Percentiles rank a stretch among this genome's conserved stretches.
These are phyloP conservation scores for Dioctria linearis DNA, from an alignment of 2,888 invertebrate genomes.

Conservation along the genomic window DNA sequence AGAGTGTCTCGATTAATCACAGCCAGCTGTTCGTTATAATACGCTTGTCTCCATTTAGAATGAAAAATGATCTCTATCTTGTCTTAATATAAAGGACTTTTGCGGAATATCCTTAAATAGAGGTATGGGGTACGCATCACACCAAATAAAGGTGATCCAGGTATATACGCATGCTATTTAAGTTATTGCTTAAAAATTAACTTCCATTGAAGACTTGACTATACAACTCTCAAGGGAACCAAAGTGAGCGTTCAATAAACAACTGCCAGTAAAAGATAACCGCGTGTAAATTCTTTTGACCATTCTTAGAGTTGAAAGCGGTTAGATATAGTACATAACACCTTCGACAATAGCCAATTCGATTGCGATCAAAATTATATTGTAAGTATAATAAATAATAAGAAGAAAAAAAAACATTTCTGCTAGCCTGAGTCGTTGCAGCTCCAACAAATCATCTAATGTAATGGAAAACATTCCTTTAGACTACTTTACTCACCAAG, in stretches of 20 bases:
- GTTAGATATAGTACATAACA: background rate
- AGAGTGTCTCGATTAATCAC: slow-evolving; percentile 25
- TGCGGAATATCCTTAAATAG: slow-evolving; percentile 25
- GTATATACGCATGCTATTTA: background rate
- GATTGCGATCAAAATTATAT: background rate
- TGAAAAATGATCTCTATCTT: slow-evolving; percentile 33
- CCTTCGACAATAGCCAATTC: slow-evolving; percentile 14
- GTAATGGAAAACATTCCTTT: slow-evolving; percentile 20
- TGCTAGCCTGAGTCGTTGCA: slow-evolving; percentile 10
- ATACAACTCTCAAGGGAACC: background rate
- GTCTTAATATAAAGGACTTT: slow-evolving; percentile 18
- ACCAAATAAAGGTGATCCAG: slow-evolving; percentile 27
- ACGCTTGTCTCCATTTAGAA: slow-evolving; percentile 31
- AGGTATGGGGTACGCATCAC: background rate
- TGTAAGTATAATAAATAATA: background rate
- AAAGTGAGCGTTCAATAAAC: slow-evolving; percentile 12
- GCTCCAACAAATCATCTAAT: background rate
- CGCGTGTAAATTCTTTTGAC: background rate
- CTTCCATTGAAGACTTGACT: slow-evolving; percentile 14
- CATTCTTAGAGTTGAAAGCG: background rate
- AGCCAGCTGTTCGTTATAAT: slow-evolving; percentile 15
- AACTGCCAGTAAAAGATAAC: background rate
- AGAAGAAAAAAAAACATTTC: slow-evolving; percentile 3
- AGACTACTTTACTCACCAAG: slow-evolving; percentile 23
- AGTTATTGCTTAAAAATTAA: slow-evolving; percentile 34